Evolutionary conservation across 2,113 vertebrate species (phyloP).

Genomic region (Epinephelus lanceolatus): DNA sequence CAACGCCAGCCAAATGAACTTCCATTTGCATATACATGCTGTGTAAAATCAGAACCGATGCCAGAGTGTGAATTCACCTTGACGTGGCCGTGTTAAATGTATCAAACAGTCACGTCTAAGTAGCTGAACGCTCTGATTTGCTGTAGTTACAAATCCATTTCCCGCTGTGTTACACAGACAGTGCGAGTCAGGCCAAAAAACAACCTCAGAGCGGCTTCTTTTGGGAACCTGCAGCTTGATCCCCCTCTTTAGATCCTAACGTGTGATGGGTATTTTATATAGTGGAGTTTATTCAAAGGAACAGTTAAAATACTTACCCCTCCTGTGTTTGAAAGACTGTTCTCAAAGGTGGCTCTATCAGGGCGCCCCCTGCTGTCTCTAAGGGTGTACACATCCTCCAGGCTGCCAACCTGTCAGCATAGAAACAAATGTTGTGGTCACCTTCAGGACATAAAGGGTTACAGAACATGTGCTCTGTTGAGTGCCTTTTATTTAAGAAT

Average conservation of each 20-base stretch:
- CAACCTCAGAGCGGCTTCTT: constrained; percentile 17
- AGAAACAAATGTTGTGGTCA: constrained; percentile 31
- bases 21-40: constrained; percentile 82
- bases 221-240: constrained; percentile 25
- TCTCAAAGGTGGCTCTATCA: constrained; percentile 72
- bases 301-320: constrained; percentile 65
- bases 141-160: constrained; percentile 75
- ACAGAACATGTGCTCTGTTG: background rate
- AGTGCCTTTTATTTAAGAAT: constrained; percentile 13
- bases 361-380: constrained; percentile 74
- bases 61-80: constrained; percentile 76
- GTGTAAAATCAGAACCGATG: constrained; percentile 78
- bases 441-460: background rate
- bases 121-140: constrained; percentile 76
- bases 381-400: constrained; percentile 71
- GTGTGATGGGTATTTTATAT: constrained; percentile 18
- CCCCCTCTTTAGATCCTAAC: constrained; percentile 8
- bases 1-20: constrained; percentile 75
- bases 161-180: constrained; percentile 73
- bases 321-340: constrained; percentile 38
- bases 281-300: constrained; percentile 9
- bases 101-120: constrained; percentile 76
- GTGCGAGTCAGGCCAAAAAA: constrained; percentile 44
- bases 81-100: constrained; percentile 72
- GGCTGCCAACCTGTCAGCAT: constrained; percentile 72